A percentile compares a stretch with the other conserved stretches of the same genome.
Conservation (phyloP, 2,888 invertebrate genomes). For the Conistra vaccinii region DNA sequence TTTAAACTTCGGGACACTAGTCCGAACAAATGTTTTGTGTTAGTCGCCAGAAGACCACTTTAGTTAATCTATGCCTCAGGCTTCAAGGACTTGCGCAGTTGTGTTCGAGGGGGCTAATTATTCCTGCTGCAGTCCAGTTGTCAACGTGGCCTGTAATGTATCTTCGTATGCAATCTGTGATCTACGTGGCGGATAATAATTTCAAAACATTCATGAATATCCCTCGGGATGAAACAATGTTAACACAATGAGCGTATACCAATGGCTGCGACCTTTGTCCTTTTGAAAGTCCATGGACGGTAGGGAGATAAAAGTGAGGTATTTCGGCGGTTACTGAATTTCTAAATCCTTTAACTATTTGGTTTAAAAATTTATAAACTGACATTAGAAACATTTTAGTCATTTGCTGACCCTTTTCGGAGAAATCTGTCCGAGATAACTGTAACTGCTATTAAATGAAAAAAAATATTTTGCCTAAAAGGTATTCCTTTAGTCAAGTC, state of each 20-base stretch:
- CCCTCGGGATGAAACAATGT: not conserved
- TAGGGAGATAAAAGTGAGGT: slow-evolving; percentile 2
- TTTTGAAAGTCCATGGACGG: slow-evolving; percentile 21
- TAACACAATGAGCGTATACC: slow-evolving; percentile 6
- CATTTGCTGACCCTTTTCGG: not conserved
- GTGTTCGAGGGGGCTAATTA: not conserved
- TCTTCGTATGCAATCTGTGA: slow-evolving; percentile 11
- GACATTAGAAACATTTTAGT: not conserved
- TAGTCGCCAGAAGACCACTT: not conserved
- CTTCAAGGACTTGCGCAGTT: slow-evolving; percentile 17
- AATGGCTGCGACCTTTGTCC: slow-evolving; percentile 30
- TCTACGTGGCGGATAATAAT: slow-evolving; percentile 30
- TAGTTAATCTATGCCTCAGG: not conserved
- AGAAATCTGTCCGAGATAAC: not conserved
- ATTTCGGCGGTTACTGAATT: not conserved
- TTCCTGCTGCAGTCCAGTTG: not conserved
- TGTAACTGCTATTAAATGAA: not conserved
- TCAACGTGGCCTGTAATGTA: not conserved
- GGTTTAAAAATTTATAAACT: not conserved
- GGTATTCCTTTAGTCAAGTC: not conserved
- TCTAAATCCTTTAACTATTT: slow-evolving; percentile 1
- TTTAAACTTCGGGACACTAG: not conserved
- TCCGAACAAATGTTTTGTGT: slow-evolving; percentile 20
- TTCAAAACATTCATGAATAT: slow-evolving; percentile 12
- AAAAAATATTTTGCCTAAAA: not conserved